These are phyloP conservation scores for Leptura quadrifasciata DNA, from an alignment of 2,888 invertebrate genomes.

Conservation along the genomic window DNA sequence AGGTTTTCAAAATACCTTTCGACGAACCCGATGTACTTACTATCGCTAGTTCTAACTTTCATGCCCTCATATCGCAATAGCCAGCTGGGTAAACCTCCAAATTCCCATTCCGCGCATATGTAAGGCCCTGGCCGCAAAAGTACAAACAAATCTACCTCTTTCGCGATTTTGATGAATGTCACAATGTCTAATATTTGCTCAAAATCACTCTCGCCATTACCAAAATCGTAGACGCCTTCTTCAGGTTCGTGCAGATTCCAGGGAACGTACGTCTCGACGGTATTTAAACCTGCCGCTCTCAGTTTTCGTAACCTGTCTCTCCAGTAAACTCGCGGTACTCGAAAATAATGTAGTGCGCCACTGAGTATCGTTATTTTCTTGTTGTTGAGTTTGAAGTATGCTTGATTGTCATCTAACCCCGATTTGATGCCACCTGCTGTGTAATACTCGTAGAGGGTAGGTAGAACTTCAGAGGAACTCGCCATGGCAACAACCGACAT, in stretches of 20 bases:
- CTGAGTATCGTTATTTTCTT: constrained; percentile 72
- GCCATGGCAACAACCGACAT: neutral
- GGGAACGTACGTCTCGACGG: constrained; percentile 89
- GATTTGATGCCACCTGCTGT: constrained; percentile 66
- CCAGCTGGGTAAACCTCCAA: constrained; percentile 70
- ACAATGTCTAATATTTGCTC: constrained; percentile 76
- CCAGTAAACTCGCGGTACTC: constrained; percentile 87
- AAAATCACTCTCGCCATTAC: constrained; percentile 77
- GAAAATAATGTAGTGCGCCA: constrained; percentile 89
- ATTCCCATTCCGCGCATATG: constrained; percentile 93
- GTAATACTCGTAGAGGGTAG: constrained; percentile 72
- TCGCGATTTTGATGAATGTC: constrained; percentile 83
- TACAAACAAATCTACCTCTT: constrained; percentile 86
- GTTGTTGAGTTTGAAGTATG: constrained; percentile 72
- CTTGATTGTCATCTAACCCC: too few species aligned
- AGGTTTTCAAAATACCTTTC: constrained; percentile 75
- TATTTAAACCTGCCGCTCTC: constrained; percentile 89
- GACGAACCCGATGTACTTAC: constrained; percentile 70
- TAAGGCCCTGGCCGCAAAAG: constrained; percentile 92
- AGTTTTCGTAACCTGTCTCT: constrained; percentile 84
- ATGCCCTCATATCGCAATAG: constrained; percentile 72
- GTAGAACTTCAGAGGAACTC: too few species aligned
- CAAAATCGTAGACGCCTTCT: constrained; percentile 77
- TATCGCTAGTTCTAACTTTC: constrained; percentile 68
- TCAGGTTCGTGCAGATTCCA: constrained; percentile 92